Percentiles rank a stretch among this genome's conserved stretches.
Evolutionary conservation across 2,888 invertebrate species (phyloP).

Genomic region (Polyommatus iphigenia): DNA sequence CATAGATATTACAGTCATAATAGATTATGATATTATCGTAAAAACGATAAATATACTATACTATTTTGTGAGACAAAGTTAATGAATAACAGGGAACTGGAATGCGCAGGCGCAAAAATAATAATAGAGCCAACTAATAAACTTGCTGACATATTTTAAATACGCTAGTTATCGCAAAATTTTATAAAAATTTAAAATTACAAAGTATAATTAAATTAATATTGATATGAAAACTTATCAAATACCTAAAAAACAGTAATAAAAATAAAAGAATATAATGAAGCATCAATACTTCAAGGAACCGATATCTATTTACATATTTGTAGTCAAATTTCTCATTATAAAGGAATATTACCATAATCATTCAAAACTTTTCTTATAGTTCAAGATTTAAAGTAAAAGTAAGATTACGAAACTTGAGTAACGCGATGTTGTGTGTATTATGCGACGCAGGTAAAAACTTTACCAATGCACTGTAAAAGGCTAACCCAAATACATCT

Average conservation of each 20-base stretch:
- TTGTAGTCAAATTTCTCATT: neutral
- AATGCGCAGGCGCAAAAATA: too few relatives aligned
- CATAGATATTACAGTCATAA: neutral
- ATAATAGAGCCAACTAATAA: neutral
- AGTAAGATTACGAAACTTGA: slow-evolving; percentile 18
- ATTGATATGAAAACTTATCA: neutral
- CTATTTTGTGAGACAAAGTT: too few relatives aligned
- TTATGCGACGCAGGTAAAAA: slow-evolving; percentile 30
- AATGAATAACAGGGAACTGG: too few relatives aligned
- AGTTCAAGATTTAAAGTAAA: slow-evolving; percentile 3
- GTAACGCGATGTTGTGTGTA: slow-evolving; percentile 10
- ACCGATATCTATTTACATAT: neutral
- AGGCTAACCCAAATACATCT: slow-evolving; percentile 29
- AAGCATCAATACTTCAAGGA: neutral
- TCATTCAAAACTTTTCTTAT: neutral
- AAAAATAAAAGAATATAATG: neutral
- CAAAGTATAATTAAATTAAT: too few relatives aligned
- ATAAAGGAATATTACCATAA: neutral
- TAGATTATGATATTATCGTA: neutral
- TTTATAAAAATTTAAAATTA: neutral
- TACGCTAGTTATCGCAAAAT: too few relatives aligned
- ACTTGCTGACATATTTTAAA: neutral
- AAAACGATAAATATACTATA: too few relatives aligned
- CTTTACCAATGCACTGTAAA: slow-evolving; percentile 30
- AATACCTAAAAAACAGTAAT: neutral